A percentile compares a stretch with the other conserved stretches of the same genome.
Evolutionary conservation across 2,888 invertebrate genomes (phyloP).

Genomic region (Epiblema foenella): DNA sequence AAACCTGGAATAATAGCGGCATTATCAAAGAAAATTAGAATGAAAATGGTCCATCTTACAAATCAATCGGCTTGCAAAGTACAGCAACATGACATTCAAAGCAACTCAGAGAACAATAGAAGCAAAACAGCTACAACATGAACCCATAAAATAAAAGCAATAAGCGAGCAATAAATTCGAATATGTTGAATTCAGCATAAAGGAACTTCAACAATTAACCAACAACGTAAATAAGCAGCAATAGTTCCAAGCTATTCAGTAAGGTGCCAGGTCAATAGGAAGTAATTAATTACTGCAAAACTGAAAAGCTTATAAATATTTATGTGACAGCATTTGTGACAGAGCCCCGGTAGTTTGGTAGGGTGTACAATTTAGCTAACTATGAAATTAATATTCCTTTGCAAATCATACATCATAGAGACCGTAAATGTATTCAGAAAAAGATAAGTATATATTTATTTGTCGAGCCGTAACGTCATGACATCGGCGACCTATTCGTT

Average conservation of each 20-base stretch:
- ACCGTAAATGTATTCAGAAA: background rate
- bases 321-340: background rate
- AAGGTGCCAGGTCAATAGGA: constrained; percentile 16
- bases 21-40: constrained; percentile 13
- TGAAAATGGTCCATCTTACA: constrained; percentile 8
- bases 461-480: constrained; percentile 10
- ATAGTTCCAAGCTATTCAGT: constrained; percentile 20
- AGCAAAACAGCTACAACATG: background rate
- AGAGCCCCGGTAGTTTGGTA: background rate
- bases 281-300: constrained; percentile 7
- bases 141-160: background rate
- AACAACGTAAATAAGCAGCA: constrained; percentile 26
- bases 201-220: constrained; percentile 16
- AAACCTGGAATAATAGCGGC: constrained; percentile 6
- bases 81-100: background rate
- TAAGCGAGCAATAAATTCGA: constrained; percentile 7
- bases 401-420: too few relatives aligned
- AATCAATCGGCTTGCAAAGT: background rate
- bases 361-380: background rate
- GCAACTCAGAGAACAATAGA: background rate
- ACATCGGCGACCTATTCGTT: constrained; percentile 29
- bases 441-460: constrained; percentile 6
- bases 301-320: background rate
- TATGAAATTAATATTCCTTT: background rate
- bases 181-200: background rate